Conservation (phyloP, 2,797 vertebrate species). For the Otus scops region DNA sequence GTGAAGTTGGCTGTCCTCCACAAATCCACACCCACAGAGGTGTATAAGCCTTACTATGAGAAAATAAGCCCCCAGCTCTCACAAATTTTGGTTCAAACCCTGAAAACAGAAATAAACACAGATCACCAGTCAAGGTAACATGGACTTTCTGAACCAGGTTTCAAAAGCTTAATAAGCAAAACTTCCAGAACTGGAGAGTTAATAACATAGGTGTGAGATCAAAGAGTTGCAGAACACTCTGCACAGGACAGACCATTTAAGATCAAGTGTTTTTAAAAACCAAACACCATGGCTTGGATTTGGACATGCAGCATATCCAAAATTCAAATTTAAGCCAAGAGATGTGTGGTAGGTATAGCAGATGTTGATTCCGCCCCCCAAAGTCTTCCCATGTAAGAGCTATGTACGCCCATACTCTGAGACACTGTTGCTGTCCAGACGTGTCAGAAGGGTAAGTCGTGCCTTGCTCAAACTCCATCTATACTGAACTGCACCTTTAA, state of each 20-base stretch:
- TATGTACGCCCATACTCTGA: neutral
- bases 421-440: neutral
- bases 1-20: neutral
- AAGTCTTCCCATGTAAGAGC: neutral
- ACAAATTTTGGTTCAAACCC: neutral
- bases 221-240: neutral
- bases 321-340: neutral
- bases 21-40: neutral
- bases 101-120: neutral
- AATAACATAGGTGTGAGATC: neutral
- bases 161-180: neutral
- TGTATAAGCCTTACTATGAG: neutral
- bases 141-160: neutral
- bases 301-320: neutral
- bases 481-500: neutral
- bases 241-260: neutral
- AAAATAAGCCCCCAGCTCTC: neutral
- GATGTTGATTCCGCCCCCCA: neutral
- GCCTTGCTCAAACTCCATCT: neutral
- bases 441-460: neutral
- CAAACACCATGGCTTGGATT: neutral
- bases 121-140: neutral
- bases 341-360: neutral
- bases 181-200: neutral
- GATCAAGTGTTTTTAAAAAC: neutral